phyloP scores from a whole-genome alignment of 2,888 invertebrate genomes.

The Mythimna impura region DNA sequence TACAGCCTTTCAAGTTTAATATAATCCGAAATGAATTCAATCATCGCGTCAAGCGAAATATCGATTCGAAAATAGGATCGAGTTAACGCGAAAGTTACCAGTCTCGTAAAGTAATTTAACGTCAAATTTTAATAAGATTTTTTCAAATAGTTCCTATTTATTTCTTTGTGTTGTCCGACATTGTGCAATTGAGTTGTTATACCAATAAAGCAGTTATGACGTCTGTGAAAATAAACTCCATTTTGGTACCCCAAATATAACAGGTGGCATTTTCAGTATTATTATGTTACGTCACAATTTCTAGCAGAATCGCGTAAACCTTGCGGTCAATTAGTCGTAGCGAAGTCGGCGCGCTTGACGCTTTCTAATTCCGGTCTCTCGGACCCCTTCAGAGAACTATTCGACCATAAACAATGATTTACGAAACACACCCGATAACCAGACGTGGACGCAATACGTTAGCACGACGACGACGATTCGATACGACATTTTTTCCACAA shows the following conservation, averaged over 20 bases:
- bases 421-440: constrained; percentile 82
- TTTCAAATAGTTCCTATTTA: constrained; percentile 26
- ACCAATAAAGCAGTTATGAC: constrained; percentile 31
- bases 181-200: constrained; percentile 33
- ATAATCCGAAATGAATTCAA: constrained; percentile 54
- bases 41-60: constrained; percentile 39
- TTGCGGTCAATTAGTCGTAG: constrained; percentile 88
- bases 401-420: constrained; percentile 89
- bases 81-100: constrained; percentile 52
- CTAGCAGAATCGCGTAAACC: constrained; percentile 84
- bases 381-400: constrained; percentile 84
- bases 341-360: constrained; percentile 82
- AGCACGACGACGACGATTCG: constrained; percentile 71
- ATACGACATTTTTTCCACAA: constrained; percentile 76
- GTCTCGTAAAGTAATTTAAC: constrained; percentile 56
- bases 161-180: constrained; percentile 17
- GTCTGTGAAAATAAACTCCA: constrained; percentile 40
- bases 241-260: constrained; percentile 27
- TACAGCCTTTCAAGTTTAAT: constrained; percentile 34
- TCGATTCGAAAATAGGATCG: constrained; percentile 41
- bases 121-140: constrained; percentile 52
- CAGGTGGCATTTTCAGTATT: constrained; percentile 62
- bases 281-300: constrained; percentile 79
- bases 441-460: constrained; percentile 77
- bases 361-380: constrained; percentile 88